These are phyloP conservation scores for Drosophila albomicans DNA, from an alignment of 1,140 invertebrate genomes.

Conservation along the genomic window DNA sequence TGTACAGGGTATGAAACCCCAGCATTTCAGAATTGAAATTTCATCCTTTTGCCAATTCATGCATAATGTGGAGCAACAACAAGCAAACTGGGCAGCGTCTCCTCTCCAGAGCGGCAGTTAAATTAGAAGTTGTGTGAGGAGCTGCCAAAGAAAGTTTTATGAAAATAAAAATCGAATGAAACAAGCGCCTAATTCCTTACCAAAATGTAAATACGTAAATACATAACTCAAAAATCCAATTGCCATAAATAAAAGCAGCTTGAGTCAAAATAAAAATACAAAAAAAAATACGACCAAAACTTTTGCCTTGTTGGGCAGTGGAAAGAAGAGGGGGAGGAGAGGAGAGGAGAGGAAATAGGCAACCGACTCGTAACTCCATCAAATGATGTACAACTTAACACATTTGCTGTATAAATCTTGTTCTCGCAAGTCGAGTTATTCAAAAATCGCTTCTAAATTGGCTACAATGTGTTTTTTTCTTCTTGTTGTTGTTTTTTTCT, in stretches of 20 bases:
- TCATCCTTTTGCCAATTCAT: conserved; percentile 30
- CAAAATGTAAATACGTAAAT: conserved; percentile 38
- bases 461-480: conserved; percentile 53
- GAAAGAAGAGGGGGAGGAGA: background rate
- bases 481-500: conserved; percentile 24
- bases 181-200: conserved; percentile 10
- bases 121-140: conserved; percentile 20
- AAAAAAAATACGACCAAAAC: conserved; percentile 30
- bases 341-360: background rate
- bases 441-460: conserved; percentile 84
- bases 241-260: conserved; percentile 72
- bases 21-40: conserved; percentile 36
- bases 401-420: conserved; percentile 83
- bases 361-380: conserved; percentile 76
- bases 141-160: conserved; percentile 35
- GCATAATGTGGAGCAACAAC: conserved; percentile 14
- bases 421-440: conserved; percentile 81
- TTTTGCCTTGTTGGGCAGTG: conserved; percentile 42
- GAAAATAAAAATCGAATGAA: conserved; percentile 5
- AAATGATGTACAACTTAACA: conserved; percentile 84
- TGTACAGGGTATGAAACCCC: conserved; percentile 8
- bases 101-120: background rate
- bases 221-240: conserved; percentile 81
- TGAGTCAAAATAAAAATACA: conserved; percentile 18
- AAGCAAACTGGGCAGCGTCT: conserved; percentile 1